phyloP scores from a whole-genome alignment of 2,797 vertebrate genomes.

The Austrolebias charrua region DNA sequence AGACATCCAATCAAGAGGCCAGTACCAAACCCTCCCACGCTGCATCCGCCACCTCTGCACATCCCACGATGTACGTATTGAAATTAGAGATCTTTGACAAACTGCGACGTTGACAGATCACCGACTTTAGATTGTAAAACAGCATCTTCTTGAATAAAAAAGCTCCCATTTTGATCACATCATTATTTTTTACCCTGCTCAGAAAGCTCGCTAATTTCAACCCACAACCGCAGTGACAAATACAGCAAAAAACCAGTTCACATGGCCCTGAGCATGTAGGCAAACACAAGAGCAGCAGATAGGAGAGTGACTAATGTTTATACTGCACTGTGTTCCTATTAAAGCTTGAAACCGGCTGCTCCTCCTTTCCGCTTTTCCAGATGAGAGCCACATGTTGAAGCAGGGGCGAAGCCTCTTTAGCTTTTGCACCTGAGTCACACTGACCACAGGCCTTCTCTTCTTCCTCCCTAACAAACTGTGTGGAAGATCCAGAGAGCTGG shows the following conservation, averaged over 20 bases:
- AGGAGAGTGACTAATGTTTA: slow-evolving; percentile 68
- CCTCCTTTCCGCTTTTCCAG: slow-evolving; percentile 41
- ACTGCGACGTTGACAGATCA: slow-evolving; percentile 2
- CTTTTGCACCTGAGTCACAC: slow-evolving; percentile 50
- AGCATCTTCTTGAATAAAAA: background rate
- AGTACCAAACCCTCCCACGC: slow-evolving; percentile 60
- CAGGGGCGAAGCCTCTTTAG: slow-evolving; percentile 35
- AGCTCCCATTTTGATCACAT: background rate
- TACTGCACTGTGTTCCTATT: slow-evolving; percentile 53
- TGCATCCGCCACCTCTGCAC: slow-evolving; percentile 54
- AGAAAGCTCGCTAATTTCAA: slow-evolving; percentile 1
- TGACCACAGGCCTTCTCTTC: slow-evolving; percentile 28
- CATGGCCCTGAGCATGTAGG: slow-evolving; percentile 38
- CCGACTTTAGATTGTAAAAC: background rate
- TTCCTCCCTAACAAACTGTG: slow-evolving; percentile 12
- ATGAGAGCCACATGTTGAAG: slow-evolving; percentile 75
- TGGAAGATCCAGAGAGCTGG: slow-evolving; percentile 29
- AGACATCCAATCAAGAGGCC: slow-evolving; percentile 70
- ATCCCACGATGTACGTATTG: slow-evolving; percentile 57
- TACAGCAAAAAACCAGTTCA: slow-evolving; percentile 27
- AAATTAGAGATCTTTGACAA: slow-evolving; percentile 44
- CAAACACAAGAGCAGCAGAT: slow-evolving; percentile 56
- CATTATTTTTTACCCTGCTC: background rate
- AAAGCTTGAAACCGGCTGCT: slow-evolving; percentile 47
- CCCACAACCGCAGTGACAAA: slow-evolving; percentile 3